Conservation (phyloP, 30 jellyfish, hydroid and myxozoan genomes). For the Mastigias papua region DNA sequence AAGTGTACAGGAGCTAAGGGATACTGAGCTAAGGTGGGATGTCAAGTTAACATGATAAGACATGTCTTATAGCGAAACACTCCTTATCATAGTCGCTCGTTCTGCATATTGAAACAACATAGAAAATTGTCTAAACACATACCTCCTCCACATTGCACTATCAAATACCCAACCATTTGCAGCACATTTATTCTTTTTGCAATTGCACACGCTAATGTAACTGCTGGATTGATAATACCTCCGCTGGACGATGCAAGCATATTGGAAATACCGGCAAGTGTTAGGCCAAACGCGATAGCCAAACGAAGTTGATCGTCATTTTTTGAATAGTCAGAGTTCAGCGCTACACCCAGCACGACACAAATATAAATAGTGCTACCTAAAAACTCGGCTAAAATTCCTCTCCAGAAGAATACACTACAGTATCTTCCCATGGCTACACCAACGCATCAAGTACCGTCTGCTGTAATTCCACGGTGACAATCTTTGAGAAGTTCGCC, state of each 20-base stretch:
- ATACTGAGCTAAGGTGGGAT: no score
- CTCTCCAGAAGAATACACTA: slow-evolving; percentile 74
- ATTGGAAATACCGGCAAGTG: slow-evolving; percentile 57
- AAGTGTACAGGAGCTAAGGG: no score
- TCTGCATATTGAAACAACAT: no score
- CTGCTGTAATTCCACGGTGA: no score
- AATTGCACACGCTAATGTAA: slow-evolving; percentile 50
- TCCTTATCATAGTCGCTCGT: no score
- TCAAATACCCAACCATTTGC: slow-evolving; percentile 32
- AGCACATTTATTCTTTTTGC: slow-evolving; percentile 48
- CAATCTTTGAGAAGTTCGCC: not conserved
- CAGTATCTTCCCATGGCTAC: slow-evolving; percentile 24
- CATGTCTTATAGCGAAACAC: no score
- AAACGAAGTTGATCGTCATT: slow-evolving; percentile 47
- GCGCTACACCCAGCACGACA: slow-evolving; percentile 42
- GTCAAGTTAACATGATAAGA: no score
- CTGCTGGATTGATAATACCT: slow-evolving; percentile 81
- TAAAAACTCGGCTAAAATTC: slow-evolving; percentile 80
- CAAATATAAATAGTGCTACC: slow-evolving; percentile 46
- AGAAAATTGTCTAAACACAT: not conserved
- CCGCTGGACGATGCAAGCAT: slow-evolving; percentile 70
- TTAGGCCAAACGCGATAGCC: slow-evolving; percentile 69
- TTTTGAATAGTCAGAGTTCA: slow-evolving; percentile 39
- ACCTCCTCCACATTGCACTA: slow-evolving; percentile 85
- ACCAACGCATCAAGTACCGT: no score